phyloP scores from a whole-genome alignment of 2,888 invertebrate species.

The Calliscelio sp. region DNA sequence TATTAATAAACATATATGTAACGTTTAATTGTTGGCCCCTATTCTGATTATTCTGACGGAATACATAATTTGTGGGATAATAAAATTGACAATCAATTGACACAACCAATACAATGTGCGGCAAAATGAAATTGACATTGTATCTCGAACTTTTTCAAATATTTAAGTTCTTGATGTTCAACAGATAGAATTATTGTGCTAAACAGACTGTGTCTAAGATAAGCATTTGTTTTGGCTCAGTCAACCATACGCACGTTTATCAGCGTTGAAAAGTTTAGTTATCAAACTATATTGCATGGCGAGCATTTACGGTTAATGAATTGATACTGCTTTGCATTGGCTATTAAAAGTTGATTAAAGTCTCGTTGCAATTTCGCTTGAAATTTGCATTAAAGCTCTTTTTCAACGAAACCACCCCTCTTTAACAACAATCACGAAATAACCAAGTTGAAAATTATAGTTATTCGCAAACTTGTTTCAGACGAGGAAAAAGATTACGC shows the following conservation, averaged over 20 bases:
- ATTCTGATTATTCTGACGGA: no score
- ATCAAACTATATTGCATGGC: slow-evolving; percentile 39
- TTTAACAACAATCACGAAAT: no score
- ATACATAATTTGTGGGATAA: background rate
- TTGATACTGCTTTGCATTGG: background rate
- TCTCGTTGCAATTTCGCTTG: background rate
- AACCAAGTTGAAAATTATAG: background rate
- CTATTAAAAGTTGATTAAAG: background rate
- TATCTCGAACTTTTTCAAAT: background rate
- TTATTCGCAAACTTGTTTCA: background rate
- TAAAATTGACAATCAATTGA: no score
- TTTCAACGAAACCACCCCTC: no score
- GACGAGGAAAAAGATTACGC: slow-evolving; percentile 10
- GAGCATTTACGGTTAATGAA: slow-evolving; percentile 34
- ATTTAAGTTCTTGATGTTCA: slow-evolving; percentile 25
- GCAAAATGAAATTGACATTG: background rate
- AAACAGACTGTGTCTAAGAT: slow-evolving; percentile 39
- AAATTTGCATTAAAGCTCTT: background rate
- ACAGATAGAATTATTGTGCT: slow-evolving; percentile 26
- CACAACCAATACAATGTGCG: no score
- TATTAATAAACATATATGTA: no score
- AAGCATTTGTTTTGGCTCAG: slow-evolving; percentile 46
- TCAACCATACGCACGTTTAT: slow-evolving; percentile 40
- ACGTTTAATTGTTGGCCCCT: no score
- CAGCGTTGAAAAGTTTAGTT: slow-evolving; percentile 41